Conservation (phyloP, 2,113 vertebrate species). For the Campylorhamphus procurvoides region DNA sequence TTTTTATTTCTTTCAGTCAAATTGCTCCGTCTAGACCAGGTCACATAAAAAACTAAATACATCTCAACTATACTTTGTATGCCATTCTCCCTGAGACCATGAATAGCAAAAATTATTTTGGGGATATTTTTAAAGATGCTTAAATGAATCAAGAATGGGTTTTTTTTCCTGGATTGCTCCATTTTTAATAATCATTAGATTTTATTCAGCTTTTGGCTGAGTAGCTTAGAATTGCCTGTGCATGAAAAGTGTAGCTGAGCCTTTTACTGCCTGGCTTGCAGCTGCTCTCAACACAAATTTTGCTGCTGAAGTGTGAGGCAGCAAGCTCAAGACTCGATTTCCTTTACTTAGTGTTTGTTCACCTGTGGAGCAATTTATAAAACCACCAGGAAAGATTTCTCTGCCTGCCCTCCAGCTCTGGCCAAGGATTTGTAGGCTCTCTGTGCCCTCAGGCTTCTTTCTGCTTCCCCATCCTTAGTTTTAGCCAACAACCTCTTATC, state of each 20-base stretch:
- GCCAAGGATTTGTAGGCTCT: background rate
- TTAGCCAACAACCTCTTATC: background rate
- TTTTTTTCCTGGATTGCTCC: background rate
- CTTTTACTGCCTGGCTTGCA: background rate
- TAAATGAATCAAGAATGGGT: background rate
- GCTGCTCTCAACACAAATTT: background rate
- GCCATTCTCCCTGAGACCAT: background rate
- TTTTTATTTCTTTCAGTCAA: background rate
- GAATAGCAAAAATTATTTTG: background rate
- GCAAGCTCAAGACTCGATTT: background rate
- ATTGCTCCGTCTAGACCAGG: background rate
- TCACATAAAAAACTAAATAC: background rate
- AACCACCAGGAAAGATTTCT: background rate
- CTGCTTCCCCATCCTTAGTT: background rate
- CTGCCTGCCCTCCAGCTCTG: background rate
- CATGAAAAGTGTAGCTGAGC: background rate
- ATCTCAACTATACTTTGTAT: background rate
- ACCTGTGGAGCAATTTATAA: background rate
- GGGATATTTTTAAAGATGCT: background rate
- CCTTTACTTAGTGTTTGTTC: background rate
- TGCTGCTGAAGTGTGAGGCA: background rate
- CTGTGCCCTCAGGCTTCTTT: accelerated
- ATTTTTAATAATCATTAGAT: background rate
- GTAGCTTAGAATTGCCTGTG: background rate
- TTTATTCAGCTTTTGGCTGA: background rate